phyloP scores from a whole-genome alignment of 2,797 vertebrate species.

The Tamandua tetradactyla region DNA sequence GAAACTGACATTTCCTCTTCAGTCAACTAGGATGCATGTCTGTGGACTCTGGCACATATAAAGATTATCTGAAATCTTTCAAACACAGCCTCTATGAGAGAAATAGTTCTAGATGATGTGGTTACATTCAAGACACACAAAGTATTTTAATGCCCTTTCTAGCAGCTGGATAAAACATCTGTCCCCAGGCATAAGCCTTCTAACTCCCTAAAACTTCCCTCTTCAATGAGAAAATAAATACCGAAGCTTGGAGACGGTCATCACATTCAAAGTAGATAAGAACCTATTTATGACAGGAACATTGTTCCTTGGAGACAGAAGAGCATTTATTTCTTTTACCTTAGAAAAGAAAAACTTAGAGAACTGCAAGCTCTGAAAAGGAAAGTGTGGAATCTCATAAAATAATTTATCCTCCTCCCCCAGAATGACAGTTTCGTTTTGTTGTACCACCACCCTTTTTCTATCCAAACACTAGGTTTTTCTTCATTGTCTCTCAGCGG shows the following conservation, averaged over 20 bases:
- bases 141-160: neutral
- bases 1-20: fast-evolving
- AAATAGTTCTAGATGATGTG: neutral
- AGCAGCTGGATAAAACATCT: neutral
- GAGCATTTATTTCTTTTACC: neutral
- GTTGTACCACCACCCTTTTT: fast-evolving
- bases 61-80: neutral
- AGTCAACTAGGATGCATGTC: fast-evolving
- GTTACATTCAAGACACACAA: neutral
- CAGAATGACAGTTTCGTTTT: fast-evolving
- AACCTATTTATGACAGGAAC: neutral
- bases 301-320: fast-evolving
- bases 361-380: neutral
- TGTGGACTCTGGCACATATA: neutral
- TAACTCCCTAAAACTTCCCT: neutral
- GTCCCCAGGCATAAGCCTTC: neutral
- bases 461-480: fast-evolving
- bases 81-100: neutral
- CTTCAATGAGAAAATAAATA: neutral
- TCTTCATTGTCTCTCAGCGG: neutral
- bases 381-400: neutral
- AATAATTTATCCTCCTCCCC: neutral
- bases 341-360: neutral
- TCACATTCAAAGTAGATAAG: neutral
- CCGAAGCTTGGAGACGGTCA: neutral